A percentile compares a stretch with the other conserved stretches of the same genome.
These are phyloP conservation scores for Tragelaphus strepsiceros DNA, from an alignment of 2,113 vertebrate genomes.

Conservation along the genomic window DNA sequence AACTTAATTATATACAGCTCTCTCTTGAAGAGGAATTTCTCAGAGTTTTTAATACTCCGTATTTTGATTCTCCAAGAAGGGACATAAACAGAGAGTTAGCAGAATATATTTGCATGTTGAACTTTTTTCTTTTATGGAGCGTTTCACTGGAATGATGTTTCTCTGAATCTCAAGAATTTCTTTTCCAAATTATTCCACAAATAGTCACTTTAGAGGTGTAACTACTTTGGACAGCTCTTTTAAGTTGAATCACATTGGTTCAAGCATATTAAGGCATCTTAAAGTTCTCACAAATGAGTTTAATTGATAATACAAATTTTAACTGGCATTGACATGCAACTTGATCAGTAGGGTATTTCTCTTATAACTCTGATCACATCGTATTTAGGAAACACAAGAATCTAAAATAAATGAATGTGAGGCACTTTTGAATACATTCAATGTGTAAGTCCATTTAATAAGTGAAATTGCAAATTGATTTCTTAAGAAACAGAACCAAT, in stretches of 20 bases:
- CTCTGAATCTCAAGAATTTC: background rate
- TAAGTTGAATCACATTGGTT: background rate
- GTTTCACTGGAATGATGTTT: background rate
- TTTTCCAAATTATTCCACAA: background rate
- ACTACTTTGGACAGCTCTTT: background rate
- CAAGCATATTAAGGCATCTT: background rate
- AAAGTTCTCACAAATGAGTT: background rate
- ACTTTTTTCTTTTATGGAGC: background rate
- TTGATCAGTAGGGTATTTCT: background rate
- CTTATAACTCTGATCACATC: background rate
- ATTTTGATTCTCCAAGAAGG: background rate
- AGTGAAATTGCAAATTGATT: background rate
- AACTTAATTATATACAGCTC: background rate
- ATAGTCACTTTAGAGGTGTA: background rate
- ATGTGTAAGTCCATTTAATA: background rate
- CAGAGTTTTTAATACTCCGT: background rate
- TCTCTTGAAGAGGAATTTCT: background rate
- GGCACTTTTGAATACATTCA: background rate
- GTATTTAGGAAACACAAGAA: background rate
- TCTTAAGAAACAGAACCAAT: background rate
- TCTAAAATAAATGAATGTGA: background rate
- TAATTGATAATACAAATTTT: background rate
- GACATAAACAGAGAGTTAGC: background rate
- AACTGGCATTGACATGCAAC: background rate
- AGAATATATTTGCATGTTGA: background rate